phyloP scores from a whole-genome alignment of 2,113 vertebrate genomes.

The Myotis davidii region DNA sequence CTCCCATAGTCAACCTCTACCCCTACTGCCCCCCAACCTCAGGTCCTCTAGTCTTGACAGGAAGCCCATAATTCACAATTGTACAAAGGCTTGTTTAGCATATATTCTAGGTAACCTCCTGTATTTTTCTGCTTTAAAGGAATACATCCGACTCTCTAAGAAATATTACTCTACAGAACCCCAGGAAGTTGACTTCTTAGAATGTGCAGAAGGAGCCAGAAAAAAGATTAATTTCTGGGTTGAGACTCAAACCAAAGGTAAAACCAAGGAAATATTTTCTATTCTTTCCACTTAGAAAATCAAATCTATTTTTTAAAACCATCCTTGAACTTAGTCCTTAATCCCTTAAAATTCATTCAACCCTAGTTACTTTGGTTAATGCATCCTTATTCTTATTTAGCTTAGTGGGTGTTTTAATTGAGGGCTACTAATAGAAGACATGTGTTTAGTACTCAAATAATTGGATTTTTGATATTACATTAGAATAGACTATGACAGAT shows the following conservation, averaged over 20 bases:
- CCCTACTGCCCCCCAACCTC: background rate
- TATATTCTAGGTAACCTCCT: background rate
- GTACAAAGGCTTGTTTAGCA: background rate
- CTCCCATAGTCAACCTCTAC: background rate
- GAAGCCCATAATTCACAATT: background rate
- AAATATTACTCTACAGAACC: conserved; percentile 80
- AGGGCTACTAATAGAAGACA: background rate
- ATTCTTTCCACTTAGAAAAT: background rate
- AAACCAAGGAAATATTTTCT: conserved; percentile 46
- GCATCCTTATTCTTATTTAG: background rate
- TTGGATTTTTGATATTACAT: background rate
- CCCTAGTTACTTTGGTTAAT: background rate
- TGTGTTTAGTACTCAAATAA: background rate
- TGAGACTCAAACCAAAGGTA: conserved; percentile 84
- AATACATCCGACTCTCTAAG: conserved; percentile 77
- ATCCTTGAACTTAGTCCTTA: background rate
- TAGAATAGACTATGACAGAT: background rate
- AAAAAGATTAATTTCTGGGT: conserved; percentile 85
- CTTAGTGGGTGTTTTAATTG: background rate
- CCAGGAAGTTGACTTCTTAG: conserved; percentile 80
- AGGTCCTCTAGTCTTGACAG: background rate
- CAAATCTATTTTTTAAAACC: background rate
- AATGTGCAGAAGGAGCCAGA: conserved; percentile 80
- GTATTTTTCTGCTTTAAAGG: conserved; percentile 72
- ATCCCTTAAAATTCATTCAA: background rate